phyloP scores from a whole-genome alignment of 2,113 vertebrate species.

The Alces alces region DNA sequence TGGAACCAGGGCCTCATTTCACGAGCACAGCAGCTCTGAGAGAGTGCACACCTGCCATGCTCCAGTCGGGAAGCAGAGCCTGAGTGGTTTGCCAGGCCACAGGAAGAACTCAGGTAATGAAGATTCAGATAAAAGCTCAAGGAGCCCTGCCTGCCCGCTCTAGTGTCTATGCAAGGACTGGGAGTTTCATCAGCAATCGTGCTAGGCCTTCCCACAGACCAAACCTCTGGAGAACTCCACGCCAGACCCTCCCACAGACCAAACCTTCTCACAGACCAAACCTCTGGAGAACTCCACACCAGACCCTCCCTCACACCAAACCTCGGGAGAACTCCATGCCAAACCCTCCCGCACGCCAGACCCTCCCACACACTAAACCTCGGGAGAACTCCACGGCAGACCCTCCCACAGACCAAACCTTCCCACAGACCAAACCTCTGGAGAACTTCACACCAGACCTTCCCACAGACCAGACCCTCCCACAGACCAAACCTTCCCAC shows the following conservation, averaged over 20 bases:
- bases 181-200: fast-evolving
- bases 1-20: neutral
- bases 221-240: too few relatives aligned
- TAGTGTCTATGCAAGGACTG: neutral
- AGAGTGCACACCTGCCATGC: too few relatives aligned
- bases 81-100: neutral
- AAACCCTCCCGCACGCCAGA: too few relatives aligned
- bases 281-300: too few relatives aligned
- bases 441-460: neutral
- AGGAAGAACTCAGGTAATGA: neutral
- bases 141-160: neutral
- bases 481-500: too few relatives aligned
- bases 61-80: neutral
- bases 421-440: neutral
- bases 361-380: too few relatives aligned
- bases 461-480: neutral
- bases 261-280: neutral
- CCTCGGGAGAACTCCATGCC: neutral
- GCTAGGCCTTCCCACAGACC: too few relatives aligned
- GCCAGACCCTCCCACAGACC: too few relatives aligned
- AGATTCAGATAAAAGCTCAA: fast-evolving
- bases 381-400: too few relatives aligned
- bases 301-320: too few relatives aligned
- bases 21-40: neutral
- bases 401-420: too few relatives aligned